These are phyloP conservation scores for Apocrypta bakeri DNA, from an alignment of 1,140 invertebrate genomes.

Conservation along the genomic window DNA sequence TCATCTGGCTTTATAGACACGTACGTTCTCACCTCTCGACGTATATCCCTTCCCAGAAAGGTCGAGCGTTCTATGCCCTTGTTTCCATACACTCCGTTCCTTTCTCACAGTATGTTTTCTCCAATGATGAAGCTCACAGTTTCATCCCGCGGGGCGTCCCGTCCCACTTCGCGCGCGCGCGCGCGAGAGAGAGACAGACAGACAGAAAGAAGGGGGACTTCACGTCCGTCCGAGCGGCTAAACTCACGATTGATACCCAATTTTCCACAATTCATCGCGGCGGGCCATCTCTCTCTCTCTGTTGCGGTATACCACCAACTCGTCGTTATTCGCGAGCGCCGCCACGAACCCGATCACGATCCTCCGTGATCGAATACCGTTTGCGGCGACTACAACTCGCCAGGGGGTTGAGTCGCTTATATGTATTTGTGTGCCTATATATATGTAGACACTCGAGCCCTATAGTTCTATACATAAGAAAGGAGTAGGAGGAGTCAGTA, in stretches of 20 bases:
- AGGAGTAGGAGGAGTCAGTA: too few species aligned
- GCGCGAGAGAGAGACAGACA: background rate
- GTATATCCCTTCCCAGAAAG: background rate
- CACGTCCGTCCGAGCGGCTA: background rate
- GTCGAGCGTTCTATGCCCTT: background rate
- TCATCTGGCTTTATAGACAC: too few species aligned
- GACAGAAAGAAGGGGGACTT: too few species aligned
- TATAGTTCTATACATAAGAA: too few species aligned
- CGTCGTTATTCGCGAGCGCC: constrained; percentile 14
- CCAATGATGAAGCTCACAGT: background rate
- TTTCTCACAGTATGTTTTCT: constrained; percentile 14
- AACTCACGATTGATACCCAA: constrained; percentile 29
- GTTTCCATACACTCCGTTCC: background rate
- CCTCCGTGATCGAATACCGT: constrained; percentile 32
- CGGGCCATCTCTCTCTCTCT: background rate
- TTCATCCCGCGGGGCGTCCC: constrained; percentile 2
- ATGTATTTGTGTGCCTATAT: background rate
- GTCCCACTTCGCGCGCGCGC: background rate
- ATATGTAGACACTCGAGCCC: too few species aligned
- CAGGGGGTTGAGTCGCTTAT: background rate
- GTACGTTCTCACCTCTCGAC: background rate
- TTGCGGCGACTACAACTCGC: background rate
- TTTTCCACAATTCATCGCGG: constrained; percentile 26
- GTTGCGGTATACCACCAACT: background rate
- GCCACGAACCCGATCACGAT: constrained; percentile 13